phyloP scores from a whole-genome alignment of 2,113 vertebrate genomes.

The Grantiella picta region DNA sequence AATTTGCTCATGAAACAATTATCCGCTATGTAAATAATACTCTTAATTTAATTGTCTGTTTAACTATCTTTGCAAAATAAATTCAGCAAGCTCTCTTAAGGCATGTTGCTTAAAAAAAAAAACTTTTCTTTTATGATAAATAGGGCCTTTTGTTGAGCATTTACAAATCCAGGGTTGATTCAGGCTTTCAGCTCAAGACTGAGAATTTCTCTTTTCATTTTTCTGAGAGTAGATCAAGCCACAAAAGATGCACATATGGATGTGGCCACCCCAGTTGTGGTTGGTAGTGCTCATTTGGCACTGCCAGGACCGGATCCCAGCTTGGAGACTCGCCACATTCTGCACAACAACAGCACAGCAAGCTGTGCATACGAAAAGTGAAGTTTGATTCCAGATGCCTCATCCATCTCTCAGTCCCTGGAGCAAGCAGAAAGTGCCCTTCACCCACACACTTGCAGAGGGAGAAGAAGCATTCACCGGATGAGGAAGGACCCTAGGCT shows the following conservation, averaged over 20 bases:
- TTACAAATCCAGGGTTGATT: background rate
- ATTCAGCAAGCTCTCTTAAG: background rate
- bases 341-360: background rate
- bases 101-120: background rate
- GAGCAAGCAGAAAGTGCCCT: background rate
- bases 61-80: background rate
- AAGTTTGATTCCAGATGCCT: background rate
- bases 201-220: background rate
- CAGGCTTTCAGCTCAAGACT: background rate
- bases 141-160: background rate
- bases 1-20: background rate
- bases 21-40: background rate
- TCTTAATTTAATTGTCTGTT: background rate
- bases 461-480: background rate
- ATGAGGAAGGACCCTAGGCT: background rate
- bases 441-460: background rate
- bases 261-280: background rate
- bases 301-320: background rate
- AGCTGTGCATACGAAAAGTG: background rate
- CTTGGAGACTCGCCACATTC: background rate
- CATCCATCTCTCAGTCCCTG: background rate
- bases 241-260: fast-evolving
- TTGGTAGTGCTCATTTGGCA: fast-evolving
- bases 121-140: background rate
- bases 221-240: background rate